phyloP scores from a whole-genome alignment of 2,888 invertebrate species.

The Volucella inflata region DNA sequence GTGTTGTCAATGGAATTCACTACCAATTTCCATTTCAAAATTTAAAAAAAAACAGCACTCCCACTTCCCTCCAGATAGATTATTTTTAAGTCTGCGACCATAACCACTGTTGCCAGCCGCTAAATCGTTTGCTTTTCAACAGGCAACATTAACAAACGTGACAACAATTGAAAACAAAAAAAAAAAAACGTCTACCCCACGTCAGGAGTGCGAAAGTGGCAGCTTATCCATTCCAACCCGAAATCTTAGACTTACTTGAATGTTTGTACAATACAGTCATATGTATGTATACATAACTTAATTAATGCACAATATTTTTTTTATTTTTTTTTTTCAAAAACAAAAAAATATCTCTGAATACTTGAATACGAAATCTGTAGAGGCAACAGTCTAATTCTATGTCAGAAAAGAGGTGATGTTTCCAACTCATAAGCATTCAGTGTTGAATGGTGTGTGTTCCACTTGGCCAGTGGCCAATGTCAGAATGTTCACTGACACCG shows the following conservation, averaged over 20 bases:
- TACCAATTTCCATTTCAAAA: no score
- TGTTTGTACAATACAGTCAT: not conserved
- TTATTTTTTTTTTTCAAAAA: not conserved
- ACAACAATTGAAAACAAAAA: conserved; percentile 18
- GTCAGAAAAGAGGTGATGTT: not conserved
- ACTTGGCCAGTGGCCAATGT: conserved; percentile 71
- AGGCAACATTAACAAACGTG: conserved; percentile 36
- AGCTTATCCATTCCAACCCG: no score
- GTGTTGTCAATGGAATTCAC: no score
- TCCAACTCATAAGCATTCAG: conserved; percentile 23
- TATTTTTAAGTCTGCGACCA: not conserved
- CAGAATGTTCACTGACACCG: conserved; percentile 67
- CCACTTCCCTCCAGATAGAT: not conserved
- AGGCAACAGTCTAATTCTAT: conserved; percentile 37
- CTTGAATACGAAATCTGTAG: conserved; percentile 38
- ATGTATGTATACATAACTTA: conserved; percentile 9
- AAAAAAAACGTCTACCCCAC: not conserved
- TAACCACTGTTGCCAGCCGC: conserved; percentile 11
- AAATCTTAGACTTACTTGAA: not conserved
- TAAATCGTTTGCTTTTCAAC: not conserved
- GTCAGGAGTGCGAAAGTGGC: no score
- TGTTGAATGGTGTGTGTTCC: conserved; percentile 51
- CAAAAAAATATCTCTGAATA: conserved; percentile 23
- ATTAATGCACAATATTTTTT: not conserved
- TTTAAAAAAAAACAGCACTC: not conserved